Evolutionary conservation across 2,113 vertebrate species (phyloP), one percentile per base, ranked within the genome.

Genomic region (Cinclus cinclus): DNA sequence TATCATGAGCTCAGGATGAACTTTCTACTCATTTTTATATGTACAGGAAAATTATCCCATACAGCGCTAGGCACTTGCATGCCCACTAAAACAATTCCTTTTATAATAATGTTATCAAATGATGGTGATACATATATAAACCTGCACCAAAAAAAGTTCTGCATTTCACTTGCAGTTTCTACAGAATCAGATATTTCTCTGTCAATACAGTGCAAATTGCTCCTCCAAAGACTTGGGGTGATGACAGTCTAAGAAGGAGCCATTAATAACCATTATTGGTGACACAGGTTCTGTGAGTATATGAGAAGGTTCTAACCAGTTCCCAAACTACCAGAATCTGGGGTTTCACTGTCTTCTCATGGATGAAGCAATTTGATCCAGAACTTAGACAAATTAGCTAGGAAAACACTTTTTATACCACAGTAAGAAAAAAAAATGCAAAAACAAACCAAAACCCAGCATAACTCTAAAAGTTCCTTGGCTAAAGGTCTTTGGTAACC

Each of bases 241-340:
- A 22, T 18, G 67, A 27, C 7, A 70, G 31, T n/a, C 35, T 18
- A 60, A 42, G 13, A 8, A 13, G 21, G 31, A 91, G 20, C 33
- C 69, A n/a, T 31, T 39, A 41, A n/a, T 11, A 50, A 19, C 20
- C 27, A 63, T 7, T 0, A 0, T 1, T 53, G 25, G 12, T 63
- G 87, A 31, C 42, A 41, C 27, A 37, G 22, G 22, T 25, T 21
- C 62, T 59, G 9, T n/a, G 39, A 28, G 15, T 33, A 14, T 18
- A 28, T 15, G 8, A 7, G 5, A 70, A 87, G 11, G 9, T 24
- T 71, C 27, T 63, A 75, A 46, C 1, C 20, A 59, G 18, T 24
- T 85, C 83, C 65, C 20, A 75, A 46, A 27, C 15, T n/a, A 28
- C 6, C 60, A 55, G 12, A 8, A 17, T 33, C 20, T 63, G 69